Evolutionary conservation across 2,888 invertebrate genomes (phyloP), one percentile per base, ranked within the genome.

Genomic region (Furcula furcula): DNA sequence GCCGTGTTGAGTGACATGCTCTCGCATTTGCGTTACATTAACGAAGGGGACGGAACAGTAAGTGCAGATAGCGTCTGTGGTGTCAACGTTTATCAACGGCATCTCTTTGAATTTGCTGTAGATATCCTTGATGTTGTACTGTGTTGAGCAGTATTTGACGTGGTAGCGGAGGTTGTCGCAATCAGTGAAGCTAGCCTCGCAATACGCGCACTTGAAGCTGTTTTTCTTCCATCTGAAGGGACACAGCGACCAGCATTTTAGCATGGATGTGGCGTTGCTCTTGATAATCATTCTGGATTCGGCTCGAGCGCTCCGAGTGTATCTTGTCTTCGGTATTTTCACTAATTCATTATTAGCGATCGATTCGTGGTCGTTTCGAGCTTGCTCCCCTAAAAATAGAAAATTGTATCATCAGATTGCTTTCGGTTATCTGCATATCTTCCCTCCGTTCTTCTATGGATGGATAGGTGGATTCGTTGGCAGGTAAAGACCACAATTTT

Each of bases 101-200:
- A 87, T 85, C 52, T 87, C 86, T 50, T 80, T 86, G 36, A 78
- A 86, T 46, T 86, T 87, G 35, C 67, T 78, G 41, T 87, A 88
- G 3, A 87, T 85, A 29, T 85, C 87, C 32, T 74, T 76, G 2
- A 76, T 54, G 11, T 43, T 69, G 36, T 84, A 76, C 9, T 64
- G 61, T 1, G 57, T 40, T 0, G 76, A 58, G 39, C 87, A 87
- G 1, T 56, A 20, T 10, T 65, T 52, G 7, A 86, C 76, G 36
- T 88, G 88, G 0, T 62, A 52, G 38, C 87, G 66, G 0, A 88
- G 56, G 2, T 65, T 55, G 1, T 40, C 37, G 36, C 79, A 81
- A 6, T 83, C 83, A 0, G 75, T 78, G 37, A 84, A 87, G 35
- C 72, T 63, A 1, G 69, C 71, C 34, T 86, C 86, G 43, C 88